Conservation (phyloP, 2,113 vertebrate genomes). For the Alosa alosa region DNA sequence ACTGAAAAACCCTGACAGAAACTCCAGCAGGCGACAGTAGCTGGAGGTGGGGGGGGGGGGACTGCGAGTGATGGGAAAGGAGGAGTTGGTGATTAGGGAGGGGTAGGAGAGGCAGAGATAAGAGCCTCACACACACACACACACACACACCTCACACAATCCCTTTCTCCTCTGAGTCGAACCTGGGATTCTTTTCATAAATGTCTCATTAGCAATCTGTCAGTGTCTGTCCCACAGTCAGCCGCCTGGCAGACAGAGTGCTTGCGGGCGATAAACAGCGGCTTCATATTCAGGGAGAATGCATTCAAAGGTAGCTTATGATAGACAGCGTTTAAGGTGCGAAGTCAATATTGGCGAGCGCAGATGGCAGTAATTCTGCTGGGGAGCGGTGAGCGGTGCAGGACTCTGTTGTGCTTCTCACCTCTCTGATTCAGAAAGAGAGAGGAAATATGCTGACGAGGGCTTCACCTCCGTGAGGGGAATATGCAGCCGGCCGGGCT, state of each 20-base stretch:
- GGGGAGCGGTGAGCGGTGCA: background rate
- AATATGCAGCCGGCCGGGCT: background rate
- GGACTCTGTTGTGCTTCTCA: background rate
- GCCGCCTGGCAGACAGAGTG: conserved; percentile 4
- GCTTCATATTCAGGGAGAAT: conserved; percentile 25
- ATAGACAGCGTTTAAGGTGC: background rate
- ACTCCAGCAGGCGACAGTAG: conserved; percentile 23
- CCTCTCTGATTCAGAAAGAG: background rate
- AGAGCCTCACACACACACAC: conserved; percentile 24
- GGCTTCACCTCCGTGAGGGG: background rate
- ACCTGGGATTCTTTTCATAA: conserved; percentile 44
- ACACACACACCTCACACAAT: conserved; percentile 36
- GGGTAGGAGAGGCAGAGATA: background rate
- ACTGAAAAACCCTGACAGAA: conserved; percentile 6
- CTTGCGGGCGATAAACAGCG: conserved; percentile 24
- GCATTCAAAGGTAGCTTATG: background rate
- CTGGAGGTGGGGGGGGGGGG: background rate
- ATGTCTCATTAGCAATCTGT: conserved; percentile 33
- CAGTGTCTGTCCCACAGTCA: conserved; percentile 42
- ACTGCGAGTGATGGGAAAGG: conserved; percentile 37
- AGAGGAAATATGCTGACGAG: background rate
- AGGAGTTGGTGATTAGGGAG: background rate
- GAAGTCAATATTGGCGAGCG: background rate
- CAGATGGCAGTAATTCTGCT: background rate
- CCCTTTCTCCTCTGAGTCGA: conserved; percentile 37